Conservation (phyloP, 2,888 invertebrate species). For the Cataglyphis livida region DNA sequence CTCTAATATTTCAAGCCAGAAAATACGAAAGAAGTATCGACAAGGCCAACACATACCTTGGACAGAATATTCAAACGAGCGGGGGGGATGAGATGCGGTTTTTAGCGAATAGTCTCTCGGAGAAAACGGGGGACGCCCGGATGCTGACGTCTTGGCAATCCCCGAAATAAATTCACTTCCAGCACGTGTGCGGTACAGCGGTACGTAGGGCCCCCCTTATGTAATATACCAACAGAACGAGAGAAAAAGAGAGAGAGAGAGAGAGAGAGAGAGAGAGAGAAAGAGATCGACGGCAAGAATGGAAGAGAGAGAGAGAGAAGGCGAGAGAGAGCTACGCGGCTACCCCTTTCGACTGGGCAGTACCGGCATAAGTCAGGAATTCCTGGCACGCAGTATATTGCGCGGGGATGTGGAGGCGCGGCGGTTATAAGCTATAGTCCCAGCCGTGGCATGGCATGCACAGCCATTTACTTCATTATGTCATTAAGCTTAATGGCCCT, state of each 20-base stretch:
- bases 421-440: slow-evolving; percentile 85
- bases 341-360: slow-evolving; percentile 80
- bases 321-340: slow-evolving; percentile 42
- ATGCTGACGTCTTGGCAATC: slow-evolving; percentile 59
- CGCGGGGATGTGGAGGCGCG: slow-evolving; percentile 78
- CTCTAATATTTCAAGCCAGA: neutral
- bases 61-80: slow-evolving; percentile 55
- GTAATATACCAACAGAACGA: slow-evolving; percentile 73
- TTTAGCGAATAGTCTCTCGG: slow-evolving; percentile 58
- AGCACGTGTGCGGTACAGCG: slow-evolving; percentile 60
- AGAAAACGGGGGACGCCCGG: slow-evolving; percentile 48
- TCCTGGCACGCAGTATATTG: slow-evolving; percentile 85
- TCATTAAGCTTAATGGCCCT: slow-evolving; percentile 86
- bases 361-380: slow-evolving; percentile 84
- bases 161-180: slow-evolving; percentile 73
- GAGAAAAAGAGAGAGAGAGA: slow-evolving; percentile 38
- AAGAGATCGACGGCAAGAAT: slow-evolving; percentile 6
- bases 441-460: slow-evolving; percentile 83
- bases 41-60: slow-evolving; percentile 16
- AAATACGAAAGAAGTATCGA: neutral
- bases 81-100: slow-evolving; percentile 48
- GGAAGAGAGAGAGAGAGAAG: neutral
- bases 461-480: slow-evolving; percentile 86
- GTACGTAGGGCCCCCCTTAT: slow-evolving; percentile 60
- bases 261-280: neutral